Evolutionary conservation across 2,888 invertebrate genomes (phyloP), one percentile per base, ranked within the genome.

Genomic region (Pyrrhosoma nymphula): DNA sequence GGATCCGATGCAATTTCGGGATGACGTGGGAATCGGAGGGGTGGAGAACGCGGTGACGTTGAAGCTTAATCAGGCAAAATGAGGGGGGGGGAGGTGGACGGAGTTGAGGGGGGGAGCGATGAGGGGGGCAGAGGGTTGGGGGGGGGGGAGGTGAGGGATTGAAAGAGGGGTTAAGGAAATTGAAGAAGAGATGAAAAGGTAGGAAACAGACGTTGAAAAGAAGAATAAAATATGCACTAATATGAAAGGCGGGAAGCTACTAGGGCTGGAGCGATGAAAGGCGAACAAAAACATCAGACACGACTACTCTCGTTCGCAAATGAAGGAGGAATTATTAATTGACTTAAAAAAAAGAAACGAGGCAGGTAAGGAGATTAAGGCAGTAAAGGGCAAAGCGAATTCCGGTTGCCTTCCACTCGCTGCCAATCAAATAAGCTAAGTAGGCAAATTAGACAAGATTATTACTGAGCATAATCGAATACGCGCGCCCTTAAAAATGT

Each of bases 181-280:
- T 23, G 12, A 35, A 35, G 82, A 82, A 2, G 82, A 26, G 82
- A 16, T 82, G 14, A 69, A 75, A 93, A 93, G 63, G 75, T 26
- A 93, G 47, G n/a, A 93, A 93, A 75, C 39, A 93, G 47, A 47
- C 63, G 93, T n/a, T 93, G 63, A 69, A 75, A 47, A 93, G 26
- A 47, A 93, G 69, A 93, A 93, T 93, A 93, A 93, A 93, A 69
- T 93, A 93, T 93, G 93, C 69, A 75, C 69, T 30, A 30, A 82
- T 82, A 82, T 35, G 82, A 35, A 82, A 82, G 82, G 69, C 23
- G 69, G 82, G 35, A 35, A 82, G 20, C 60, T 60, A 12, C 2
- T 0, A 35, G 82, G 69, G 93, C 39, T 69, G 69, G 69, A 26
- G 60, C 16, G 93, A 69, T 20, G 69, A 69, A 55, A 93, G 47